phyloP scores from a whole-genome alignment of 2,797 vertebrate genomes.

The Varecia variegata region DNA sequence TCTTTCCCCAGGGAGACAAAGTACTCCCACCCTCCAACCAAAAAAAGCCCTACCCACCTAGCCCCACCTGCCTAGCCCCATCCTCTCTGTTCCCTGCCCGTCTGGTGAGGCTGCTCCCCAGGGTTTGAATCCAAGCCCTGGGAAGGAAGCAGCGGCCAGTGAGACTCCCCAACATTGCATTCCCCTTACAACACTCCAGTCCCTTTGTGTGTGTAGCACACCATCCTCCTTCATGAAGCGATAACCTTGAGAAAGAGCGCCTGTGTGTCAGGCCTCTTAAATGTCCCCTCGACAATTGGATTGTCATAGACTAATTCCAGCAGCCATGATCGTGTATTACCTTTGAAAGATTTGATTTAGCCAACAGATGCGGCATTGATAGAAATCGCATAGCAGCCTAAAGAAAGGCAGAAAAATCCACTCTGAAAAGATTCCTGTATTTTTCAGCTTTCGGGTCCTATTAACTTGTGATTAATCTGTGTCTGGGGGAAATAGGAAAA shows the following conservation, averaged over 20 bases:
- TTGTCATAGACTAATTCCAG: slow-evolving; percentile 78
- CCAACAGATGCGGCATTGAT: slow-evolving; percentile 63
- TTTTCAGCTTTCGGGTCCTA: slow-evolving; percentile 73
- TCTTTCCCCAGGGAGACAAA: neutral
- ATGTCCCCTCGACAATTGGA: slow-evolving; percentile 61
- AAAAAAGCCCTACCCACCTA: neutral
- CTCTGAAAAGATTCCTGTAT: slow-evolving; percentile 64
- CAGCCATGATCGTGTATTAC: slow-evolving; percentile 66
- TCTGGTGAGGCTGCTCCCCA: neutral
- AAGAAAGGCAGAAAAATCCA: slow-evolving; percentile 61
- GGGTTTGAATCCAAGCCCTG: neutral
- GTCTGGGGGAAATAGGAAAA: neutral
- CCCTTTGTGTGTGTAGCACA: neutral
- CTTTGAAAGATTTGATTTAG: slow-evolving; percentile 82
- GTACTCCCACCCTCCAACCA: neutral
- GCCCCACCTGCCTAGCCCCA: neutral
- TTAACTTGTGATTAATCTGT: slow-evolving; percentile 83
- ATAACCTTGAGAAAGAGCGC: neutral
- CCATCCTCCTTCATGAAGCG: slow-evolving; percentile 50
- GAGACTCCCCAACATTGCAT: neutral
- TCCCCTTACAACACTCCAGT: neutral
- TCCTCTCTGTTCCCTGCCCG: neutral
- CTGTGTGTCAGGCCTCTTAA: neutral
- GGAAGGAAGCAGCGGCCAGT: neutral
- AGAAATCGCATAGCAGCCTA: slow-evolving; percentile 56